Evolutionary conservation across 2,888 invertebrate genomes (phyloP), one percentile per base, ranked within the genome.

Genomic region (Tetheella fluctuosa): DNA sequence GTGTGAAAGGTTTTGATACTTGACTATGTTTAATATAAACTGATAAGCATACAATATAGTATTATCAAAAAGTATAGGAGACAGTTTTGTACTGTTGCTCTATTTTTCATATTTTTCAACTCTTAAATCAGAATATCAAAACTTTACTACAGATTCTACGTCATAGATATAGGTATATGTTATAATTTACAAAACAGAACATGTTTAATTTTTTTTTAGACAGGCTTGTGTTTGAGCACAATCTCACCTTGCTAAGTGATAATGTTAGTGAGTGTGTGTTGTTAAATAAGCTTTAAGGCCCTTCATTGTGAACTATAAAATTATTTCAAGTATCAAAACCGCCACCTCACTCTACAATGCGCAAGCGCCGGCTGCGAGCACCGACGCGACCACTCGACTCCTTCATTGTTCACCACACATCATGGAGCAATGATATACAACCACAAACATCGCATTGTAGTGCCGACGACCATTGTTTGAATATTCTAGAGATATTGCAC

Each of bases 351-450:
- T 4, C 62, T 67, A 63, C 8, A 52, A 54, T 81, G 84, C 85
- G 86, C 86, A 79, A 76, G 86, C 88, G 89, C 90, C 88, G 86
- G 89, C 84, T 86, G 88, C 73, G 73, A 56, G 67, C 48, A 15
- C 7, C 48, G 48, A 48, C 48, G n/a, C 48, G 48, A 48, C 48
- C 72, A 62, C 71, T 74, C 71, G 69, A 72, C 68, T 48, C 65
- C 67, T 60, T 78, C 77, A 86, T 89, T 89, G 89, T 90, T 83
- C 83, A 73, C 67, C 64, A 64, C 69, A 70, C 70, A 66, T 67
- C 69, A 69, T 64, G 60, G 64, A 66, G 67, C 75, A 62, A 70
- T 84, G 85, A 87, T 86, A 83, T 84, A 86, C 83, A 69, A 74
- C 73, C 69, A 64, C 67, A 66, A 71, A 74, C 71, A 71, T 60